phyloP scores from a whole-genome alignment of 1,140 invertebrate genomes.

The Carcinoscorpius rotundicauda region DNA sequence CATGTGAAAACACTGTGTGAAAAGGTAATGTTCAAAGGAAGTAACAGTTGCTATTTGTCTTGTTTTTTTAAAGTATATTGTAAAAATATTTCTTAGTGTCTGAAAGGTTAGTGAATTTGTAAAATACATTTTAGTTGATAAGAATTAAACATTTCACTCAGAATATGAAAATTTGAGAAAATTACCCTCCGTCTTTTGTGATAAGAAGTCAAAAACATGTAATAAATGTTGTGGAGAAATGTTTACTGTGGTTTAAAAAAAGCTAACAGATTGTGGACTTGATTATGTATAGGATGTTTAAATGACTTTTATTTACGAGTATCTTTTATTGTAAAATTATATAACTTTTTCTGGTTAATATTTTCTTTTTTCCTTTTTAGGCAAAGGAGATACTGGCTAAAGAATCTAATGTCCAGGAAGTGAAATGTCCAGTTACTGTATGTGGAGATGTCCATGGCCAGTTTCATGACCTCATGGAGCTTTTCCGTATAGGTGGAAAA shows the following conservation, averaged over 20 bases:
- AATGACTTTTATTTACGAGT: background rate
- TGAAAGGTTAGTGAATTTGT: too few relatives aligned
- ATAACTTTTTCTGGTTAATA: background rate
- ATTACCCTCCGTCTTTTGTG: too few relatives aligned
- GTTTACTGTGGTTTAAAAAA: background rate
- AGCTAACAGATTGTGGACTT: background rate
- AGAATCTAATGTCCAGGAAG: conserved; percentile 99
- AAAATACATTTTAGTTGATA: too few relatives aligned
- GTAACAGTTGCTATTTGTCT: too few relatives aligned
- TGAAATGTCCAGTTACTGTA: conserved; percentile 98
- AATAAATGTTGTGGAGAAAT: too few relatives aligned
- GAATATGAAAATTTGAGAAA: too few relatives aligned
- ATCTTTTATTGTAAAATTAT: background rate
- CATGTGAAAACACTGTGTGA: conserved; percentile 99
- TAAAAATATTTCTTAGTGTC: too few relatives aligned
- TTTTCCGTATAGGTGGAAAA: conserved; percentile 97
- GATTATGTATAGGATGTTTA: background rate
- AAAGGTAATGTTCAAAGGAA: conserved; percentile 44
- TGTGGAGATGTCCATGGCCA: conserved; percentile 99
- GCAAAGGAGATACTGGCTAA: conserved; percentile 98
- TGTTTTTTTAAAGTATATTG: too few relatives aligned
- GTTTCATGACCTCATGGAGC: conserved; percentile 99
- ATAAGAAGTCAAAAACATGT: too few relatives aligned
- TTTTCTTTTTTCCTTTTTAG: conserved; percentile 36
- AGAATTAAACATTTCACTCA: too few relatives aligned